Conservation (phyloP, 2,888 invertebrate species). For the Tenthredo distinguenda region DNA sequence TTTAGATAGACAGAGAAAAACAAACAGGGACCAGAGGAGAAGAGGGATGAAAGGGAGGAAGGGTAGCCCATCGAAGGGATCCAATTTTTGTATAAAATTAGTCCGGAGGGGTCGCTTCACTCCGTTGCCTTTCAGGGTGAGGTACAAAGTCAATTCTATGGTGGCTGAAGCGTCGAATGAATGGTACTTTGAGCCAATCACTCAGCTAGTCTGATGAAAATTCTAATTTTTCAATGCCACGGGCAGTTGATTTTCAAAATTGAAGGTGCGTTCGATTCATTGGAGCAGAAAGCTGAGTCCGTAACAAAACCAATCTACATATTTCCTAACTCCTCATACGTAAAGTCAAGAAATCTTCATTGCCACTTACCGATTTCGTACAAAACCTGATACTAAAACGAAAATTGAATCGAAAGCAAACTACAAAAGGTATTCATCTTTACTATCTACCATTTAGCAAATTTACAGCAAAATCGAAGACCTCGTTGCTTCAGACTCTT, state of each 20-base stretch:
- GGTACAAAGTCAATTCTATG: constrained; percentile 18
- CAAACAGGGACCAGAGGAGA: background rate
- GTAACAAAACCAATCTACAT: background rate
- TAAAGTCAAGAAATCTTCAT: background rate
- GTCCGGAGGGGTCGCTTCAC: constrained; percentile 17
- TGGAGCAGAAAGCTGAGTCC: background rate
- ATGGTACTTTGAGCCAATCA: constrained; percentile 17
- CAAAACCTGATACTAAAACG: background rate
- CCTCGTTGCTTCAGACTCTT: background rate
- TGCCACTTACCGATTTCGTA: background rate
- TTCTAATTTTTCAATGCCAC: constrained; percentile 29
- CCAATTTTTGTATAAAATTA: constrained; percentile 37
- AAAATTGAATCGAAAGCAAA: background rate
- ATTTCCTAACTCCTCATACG: background rate
- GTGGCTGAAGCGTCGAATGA: constrained; percentile 22
- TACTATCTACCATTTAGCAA: no score
- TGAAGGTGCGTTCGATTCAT: background rate
- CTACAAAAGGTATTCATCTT: no score
- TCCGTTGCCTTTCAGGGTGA: constrained; percentile 7
- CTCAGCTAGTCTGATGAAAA: constrained; percentile 31
- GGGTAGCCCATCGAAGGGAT: constrained; percentile 11
- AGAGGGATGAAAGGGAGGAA: background rate
- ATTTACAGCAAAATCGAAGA: no score
- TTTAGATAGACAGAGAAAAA: background rate
- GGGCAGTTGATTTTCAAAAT: constrained; percentile 15